Conservation (phyloP, 2,113 vertebrate genomes). For the Corythaeola cristata region DNA sequence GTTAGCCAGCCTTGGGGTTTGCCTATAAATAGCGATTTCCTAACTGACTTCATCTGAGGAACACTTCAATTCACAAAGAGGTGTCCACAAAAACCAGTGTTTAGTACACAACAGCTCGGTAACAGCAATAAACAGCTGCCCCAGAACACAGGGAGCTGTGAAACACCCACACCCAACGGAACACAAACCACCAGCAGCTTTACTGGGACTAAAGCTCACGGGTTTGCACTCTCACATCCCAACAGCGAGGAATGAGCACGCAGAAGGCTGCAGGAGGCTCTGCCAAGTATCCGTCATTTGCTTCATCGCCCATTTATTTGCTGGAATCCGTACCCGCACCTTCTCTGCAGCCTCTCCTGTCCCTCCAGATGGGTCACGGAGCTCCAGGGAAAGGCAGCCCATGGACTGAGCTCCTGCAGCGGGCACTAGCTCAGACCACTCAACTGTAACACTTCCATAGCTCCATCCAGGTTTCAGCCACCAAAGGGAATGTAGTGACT, state of each 20-base stretch:
- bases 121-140: not conserved
- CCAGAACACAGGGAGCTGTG: not conserved
- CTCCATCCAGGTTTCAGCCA: not conserved
- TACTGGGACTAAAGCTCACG: not conserved
- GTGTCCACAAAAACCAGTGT: not conserved
- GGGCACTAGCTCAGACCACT: not conserved
- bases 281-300: not conserved
- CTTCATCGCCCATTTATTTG: not conserved
- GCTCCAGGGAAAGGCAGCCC: not conserved
- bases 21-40: not conserved
- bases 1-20: not conserved
- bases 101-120: not conserved
- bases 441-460: not conserved
- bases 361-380: not conserved
- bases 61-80: not conserved
- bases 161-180: not conserved
- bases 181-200: not conserved
- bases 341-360: not conserved
- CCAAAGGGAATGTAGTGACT: not conserved
- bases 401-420: not conserved
- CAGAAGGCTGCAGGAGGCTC: not conserved
- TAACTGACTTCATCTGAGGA: not conserved
- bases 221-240: not conserved
- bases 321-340: not conserved
- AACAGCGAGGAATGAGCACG: accelerated